phyloP scores from a whole-genome alignment of 2,113 vertebrate species.

The Myrmecobius fasciatus region DNA sequence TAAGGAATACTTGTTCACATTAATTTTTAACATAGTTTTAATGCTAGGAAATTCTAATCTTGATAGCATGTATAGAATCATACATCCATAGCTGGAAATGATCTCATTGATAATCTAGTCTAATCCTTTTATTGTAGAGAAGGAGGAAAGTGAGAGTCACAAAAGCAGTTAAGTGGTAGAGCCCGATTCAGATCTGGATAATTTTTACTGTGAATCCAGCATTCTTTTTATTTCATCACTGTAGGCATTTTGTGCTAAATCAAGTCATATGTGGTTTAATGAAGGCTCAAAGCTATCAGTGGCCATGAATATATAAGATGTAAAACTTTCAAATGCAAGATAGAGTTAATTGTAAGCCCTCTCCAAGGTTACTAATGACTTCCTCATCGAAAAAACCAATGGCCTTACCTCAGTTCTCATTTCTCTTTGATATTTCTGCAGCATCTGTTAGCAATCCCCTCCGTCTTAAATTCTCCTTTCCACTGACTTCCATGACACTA shows the following conservation, averaged over 20 bases:
- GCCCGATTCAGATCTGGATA: not conserved
- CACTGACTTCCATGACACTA: constrained; percentile 24
- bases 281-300: not conserved
- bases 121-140: not conserved
- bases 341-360: not conserved
- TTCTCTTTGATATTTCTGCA: constrained; percentile 37
- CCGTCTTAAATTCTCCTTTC: constrained; percentile 12
- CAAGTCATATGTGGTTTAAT: not conserved
- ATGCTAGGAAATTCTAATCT: not conserved
- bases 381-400: constrained; percentile 35
- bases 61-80: not conserved
- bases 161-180: not conserved
- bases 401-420: constrained; percentile 15
- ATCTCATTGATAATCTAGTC: not conserved
- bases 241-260: not conserved
- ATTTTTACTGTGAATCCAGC: not conserved
- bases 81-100: not conserved
- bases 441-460: constrained; percentile 25
- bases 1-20: not conserved
- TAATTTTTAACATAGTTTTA: not conserved
- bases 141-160: not conserved
- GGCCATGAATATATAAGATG: not conserved
- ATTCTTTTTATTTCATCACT: not conserved
- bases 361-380: constrained; percentile 28
- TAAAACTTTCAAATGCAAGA: not conserved